Evolutionary conservation across 2,888 invertebrate genomes (phyloP).

Genomic region (Harmothoe impar): DNA sequence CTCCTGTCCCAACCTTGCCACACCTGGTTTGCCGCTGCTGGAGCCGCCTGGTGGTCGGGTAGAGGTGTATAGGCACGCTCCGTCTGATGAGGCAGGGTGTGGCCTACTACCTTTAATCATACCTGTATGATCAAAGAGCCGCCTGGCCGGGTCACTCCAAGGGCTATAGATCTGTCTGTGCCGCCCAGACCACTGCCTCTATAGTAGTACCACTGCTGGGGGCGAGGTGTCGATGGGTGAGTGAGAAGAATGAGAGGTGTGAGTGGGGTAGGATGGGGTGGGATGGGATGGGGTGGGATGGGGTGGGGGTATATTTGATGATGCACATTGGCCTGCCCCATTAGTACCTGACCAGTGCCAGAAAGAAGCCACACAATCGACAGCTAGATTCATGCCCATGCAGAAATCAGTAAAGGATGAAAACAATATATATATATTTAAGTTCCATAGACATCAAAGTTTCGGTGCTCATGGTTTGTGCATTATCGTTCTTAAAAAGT

Average conservation of each 20-base stretch:
- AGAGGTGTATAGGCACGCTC: background rate
- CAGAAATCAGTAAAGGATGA: too few species aligned
- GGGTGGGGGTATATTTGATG: too few species aligned
- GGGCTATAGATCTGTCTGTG: slow-evolving; percentile 41
- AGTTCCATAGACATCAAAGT: too few species aligned
- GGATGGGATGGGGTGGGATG: background rate
- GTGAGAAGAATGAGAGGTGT: background rate
- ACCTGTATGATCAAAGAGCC: slow-evolving; percentile 39
- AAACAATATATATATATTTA: too few species aligned
- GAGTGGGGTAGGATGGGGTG: background rate
- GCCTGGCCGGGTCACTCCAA: slow-evolving; percentile 30
- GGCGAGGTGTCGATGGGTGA: background rate
- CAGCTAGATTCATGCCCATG: too few species aligned
- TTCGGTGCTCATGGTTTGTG: too few species aligned
- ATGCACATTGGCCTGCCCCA: too few species aligned
- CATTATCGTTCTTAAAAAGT: too few species aligned
- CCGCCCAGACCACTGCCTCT: background rate
- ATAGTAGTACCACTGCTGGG: background rate
- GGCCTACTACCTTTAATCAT: slow-evolving; percentile 42
- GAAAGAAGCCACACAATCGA: too few species aligned
- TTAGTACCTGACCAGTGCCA: too few species aligned
- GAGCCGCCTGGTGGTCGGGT: background rate
- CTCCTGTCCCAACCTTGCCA: background rate
- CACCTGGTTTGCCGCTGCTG: background rate
- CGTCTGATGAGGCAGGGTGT: slow-evolving; percentile 13